These are phyloP conservation scores for Parnassius orleans DNA, from an alignment of 2,888 invertebrate genomes.

Conservation along the genomic window DNA sequence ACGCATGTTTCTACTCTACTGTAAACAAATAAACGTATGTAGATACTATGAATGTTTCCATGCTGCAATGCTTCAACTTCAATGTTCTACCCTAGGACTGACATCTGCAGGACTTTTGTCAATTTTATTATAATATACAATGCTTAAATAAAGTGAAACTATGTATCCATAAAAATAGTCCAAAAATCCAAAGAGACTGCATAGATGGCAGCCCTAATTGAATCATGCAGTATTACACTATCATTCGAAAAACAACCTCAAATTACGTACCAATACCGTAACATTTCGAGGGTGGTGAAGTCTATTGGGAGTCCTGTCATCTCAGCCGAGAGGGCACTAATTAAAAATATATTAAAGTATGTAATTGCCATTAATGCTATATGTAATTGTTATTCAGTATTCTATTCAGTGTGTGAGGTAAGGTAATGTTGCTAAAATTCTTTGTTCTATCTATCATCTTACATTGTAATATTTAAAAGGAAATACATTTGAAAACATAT, in stretches of 20 bases:
- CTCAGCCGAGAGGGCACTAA: constrained; percentile 63
- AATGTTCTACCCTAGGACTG: constrained; percentile 1
- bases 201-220: constrained; percentile 5
- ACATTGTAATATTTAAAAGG: too few species aligned
- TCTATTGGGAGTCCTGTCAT: constrained; percentile 70
- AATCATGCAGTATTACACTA: constrained; percentile 6
- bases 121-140: neutral
- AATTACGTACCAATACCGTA: constrained; percentile 68
- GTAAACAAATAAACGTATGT: constrained; percentile 34
- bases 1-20: too few species aligned
- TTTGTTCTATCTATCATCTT: too few species aligned
- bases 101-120: neutral
- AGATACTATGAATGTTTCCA: constrained; percentile 20
- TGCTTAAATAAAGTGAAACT: neutral
- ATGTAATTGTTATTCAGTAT: too few species aligned
- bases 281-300: constrained; percentile 63
- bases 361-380: too few species aligned
- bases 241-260: neutral
- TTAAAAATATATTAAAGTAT: constrained; percentile 36
- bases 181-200: neutral
- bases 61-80: neutral
- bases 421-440: too few species aligned
- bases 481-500: too few species aligned
- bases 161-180: too few species aligned
- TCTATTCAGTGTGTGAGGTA: too few species aligned